These are phyloP conservation scores for Branchellion lobata DNA, from an alignment of 2,888 invertebrate species.

Conservation along the genomic window DNA sequence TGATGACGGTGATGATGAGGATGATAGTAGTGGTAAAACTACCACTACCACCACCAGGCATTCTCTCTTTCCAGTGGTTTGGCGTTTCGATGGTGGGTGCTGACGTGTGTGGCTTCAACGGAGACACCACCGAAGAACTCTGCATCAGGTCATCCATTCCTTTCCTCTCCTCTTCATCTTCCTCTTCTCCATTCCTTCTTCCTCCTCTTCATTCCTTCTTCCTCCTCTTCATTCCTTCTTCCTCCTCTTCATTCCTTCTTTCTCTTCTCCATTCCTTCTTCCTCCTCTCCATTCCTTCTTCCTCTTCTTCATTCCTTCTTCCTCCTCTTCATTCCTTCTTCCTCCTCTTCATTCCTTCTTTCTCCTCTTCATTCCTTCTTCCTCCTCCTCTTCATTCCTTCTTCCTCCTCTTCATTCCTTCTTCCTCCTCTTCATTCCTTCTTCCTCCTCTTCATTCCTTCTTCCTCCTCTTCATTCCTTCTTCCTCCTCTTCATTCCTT, in stretches of 20 bases:
- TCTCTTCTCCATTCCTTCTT: not conserved
- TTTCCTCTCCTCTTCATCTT: not conserved
- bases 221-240: not conserved
- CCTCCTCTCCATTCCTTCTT: not conserved
- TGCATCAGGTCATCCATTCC: conserved; percentile 50
- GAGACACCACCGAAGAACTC: conserved; percentile 58
- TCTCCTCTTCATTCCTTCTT: too few relatives aligned
- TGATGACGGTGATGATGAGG: not conserved
- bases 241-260: not conserved
- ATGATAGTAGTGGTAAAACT: not conserved
- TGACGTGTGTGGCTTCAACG: conserved; percentile 60
- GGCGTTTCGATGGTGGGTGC: conserved; percentile 60
- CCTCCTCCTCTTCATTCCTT: too few relatives aligned
- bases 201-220: not conserved
- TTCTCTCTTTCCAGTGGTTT: conserved; percentile 68
- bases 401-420: too few relatives aligned
- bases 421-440: too few relatives aligned
- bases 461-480: too few relatives aligned
- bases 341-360: too few relatives aligned
- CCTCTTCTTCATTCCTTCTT: not conserved
- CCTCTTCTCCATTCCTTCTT: not conserved
- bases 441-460: too few relatives aligned
- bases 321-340: too few relatives aligned
- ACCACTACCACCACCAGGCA: conserved; percentile 65
- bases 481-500: too few relatives aligned